Base-by-base conservation (phyloP, 2,888 invertebrate genomes). In the Drosophila mercatorum region DNA sequence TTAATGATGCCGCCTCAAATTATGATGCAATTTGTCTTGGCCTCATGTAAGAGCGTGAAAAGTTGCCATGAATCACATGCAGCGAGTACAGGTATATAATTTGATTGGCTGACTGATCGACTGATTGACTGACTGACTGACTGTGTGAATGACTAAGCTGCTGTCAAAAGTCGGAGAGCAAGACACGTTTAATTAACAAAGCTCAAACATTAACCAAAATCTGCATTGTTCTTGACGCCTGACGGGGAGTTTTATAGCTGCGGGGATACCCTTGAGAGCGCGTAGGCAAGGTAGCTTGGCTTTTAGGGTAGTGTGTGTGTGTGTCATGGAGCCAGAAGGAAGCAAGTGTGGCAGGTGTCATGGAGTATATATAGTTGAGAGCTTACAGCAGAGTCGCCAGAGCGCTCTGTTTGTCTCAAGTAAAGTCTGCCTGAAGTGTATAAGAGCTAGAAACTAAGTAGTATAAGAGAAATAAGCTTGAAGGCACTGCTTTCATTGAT, bases 131-230 rank as follows among this genome's bases (percentile, higher is more conserved):
- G 52, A 59, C 64, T 62, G 65, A 61, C 34, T 47, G 67, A 14
- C 43, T 61, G 66, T 61, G 12, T 47, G 52, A 59, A 28, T 77
- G 80, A 75, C 77, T 55, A 77, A 61, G 70, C 40, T 59, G 71
- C 77, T 67, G 80, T 80, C 80, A 75, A 80, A 64, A 41, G 17
- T 36, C 31, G 67, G 53, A 51, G 44, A 71, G 58, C 77, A 36
- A 70, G 66, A 75, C 60, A 60, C 28, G 80, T 62, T 70, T 71
- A 68, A 66, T 78, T 62, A 61, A 43, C 63, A 47, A 46, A 41
- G 57, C 38, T 57, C 71, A 66, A 75, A 66, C 62, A 75, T 78
- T 49, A 60, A 59, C 60, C 79, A 53, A 36, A 36, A 38, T 12
- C 12, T 61, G 46, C 47, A 80, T 65, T 79, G 70, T 69, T 79